phyloP scores from a whole-genome alignment of 2,113 vertebrate genomes.

The Pterophyllum scalare region DNA sequence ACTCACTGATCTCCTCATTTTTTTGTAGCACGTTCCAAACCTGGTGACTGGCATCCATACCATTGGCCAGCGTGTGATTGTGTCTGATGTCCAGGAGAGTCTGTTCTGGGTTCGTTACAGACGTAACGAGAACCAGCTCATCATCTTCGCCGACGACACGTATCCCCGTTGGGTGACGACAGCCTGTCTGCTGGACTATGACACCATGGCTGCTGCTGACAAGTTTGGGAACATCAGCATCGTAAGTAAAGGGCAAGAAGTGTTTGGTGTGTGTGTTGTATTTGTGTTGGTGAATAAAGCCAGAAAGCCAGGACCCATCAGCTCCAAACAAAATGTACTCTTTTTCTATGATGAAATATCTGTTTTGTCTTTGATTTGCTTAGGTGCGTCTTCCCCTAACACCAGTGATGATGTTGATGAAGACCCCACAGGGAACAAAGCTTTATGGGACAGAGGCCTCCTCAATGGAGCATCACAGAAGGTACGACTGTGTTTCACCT shows the following conservation, averaged over 20 bases:
- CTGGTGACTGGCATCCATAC: constrained; percentile 95
- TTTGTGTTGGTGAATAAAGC: background rate
- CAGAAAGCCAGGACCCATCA: background rate
- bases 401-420: constrained; percentile 98
- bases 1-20: background rate
- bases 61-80: constrained; percentile 94
- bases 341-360: background rate
- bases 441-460: constrained; percentile 95
- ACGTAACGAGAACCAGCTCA: constrained; percentile 97
- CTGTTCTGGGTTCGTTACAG: constrained; percentile 98
- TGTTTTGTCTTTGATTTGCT: background rate
- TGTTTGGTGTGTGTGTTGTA: background rate
- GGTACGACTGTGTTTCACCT: constrained; percentile 75
- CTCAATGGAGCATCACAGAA: constrained; percentile 98
- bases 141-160: constrained; percentile 98
- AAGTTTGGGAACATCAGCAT: constrained; percentile 99
- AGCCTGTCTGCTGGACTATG: constrained; percentile 93
- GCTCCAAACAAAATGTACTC: background rate
- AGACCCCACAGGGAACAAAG: constrained; percentile 98
- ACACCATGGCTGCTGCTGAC: constrained; percentile 96
- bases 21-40: constrained; percentile 92
- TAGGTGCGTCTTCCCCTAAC: constrained; percentile 96
- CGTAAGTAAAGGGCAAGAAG: constrained; percentile 57
- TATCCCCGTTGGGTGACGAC: constrained; percentile 98
- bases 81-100: constrained; percentile 96